Base-by-base conservation (phyloP, 1,140 invertebrate species). In the Heterodera carotae region DNA sequence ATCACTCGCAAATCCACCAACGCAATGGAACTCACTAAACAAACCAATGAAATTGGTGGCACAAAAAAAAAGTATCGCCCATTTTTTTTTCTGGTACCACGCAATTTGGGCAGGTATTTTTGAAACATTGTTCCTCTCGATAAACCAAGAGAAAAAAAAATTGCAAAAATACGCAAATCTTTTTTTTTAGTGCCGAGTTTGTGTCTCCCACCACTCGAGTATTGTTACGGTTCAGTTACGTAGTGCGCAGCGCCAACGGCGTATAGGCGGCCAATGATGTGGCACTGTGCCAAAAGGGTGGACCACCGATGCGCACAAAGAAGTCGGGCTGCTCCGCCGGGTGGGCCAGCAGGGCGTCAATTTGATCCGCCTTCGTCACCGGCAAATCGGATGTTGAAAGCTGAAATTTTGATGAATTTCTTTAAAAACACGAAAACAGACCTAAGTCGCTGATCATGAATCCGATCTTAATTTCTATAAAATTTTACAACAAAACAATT, bases 261-360 rank as follows among this genome's bases (percentile, higher is more conserved):
- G 80, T 75, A 71, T 59, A 77, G 15, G 62, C 80, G 36, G 31
- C 70, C 22, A 83, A 34, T n/a, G n/a, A n/a, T 1, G 69, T 60
- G 76, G 31, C 18, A 10, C 64, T 25, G 15, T 34, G 27, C 39
- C 36, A 64, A 29, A 60, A 74, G 39, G 48, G 22, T n/a, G 25
- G 48, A 10, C 80, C 80, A 70, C 80, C 80, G 67, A 81, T 27
- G 34, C 56, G 68, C 12, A 81, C 33, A 22, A 81, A 31, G 56
- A 83, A 81, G 59, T 81, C 80, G 8, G 72, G 74, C 48, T 82
- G 71, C 31, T 75, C 48, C 7, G 81, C 29, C 7, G 81, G 67
- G 22, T 70, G 5, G 29, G 25, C 36, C 34, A 53, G 27, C n/a
- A 64, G n/a, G 25, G 67, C 12, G 39, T 12, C 12, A 6, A 43